phyloP scores from a whole-genome alignment of 2,113 vertebrate genomes.

The Ailuropoda melanoleuca region DNA sequence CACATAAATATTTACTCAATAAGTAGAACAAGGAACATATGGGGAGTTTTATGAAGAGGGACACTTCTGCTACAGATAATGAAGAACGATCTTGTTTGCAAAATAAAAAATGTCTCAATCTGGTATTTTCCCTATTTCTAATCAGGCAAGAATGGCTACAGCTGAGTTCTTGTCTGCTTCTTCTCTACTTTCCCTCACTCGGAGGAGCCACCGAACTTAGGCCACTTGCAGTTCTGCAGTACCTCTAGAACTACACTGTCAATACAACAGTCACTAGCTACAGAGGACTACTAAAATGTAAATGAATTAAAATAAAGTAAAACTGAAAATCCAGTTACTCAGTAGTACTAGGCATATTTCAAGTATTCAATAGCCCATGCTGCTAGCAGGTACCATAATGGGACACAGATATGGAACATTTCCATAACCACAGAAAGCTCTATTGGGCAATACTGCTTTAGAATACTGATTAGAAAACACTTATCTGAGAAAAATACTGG shows the following conservation, averaged over 20 bases:
- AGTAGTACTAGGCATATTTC: neutral
- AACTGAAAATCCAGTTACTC: neutral
- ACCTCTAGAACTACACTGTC: neutral
- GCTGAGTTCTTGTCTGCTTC: neutral
- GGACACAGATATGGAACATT: neutral
- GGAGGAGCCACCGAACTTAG: neutral
- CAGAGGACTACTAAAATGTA: neutral
- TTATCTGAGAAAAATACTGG: neutral
- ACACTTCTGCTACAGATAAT: neutral
- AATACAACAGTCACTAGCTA: neutral
- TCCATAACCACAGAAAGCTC: neutral
- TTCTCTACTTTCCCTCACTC: neutral
- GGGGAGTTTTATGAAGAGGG: neutral
- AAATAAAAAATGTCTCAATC: neutral
- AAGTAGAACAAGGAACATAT: neutral
- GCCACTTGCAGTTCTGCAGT: neutral
- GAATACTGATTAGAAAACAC: neutral
- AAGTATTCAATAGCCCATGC: neutral
- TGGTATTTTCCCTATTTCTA: neutral
- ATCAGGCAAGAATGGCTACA: neutral
- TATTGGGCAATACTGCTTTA: neutral
- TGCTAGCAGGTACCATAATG: neutral
- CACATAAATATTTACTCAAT: neutral
- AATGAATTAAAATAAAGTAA: neutral
- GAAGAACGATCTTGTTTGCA: neutral